Evolutionary conservation across 2,113 vertebrate species (phyloP).

Genomic region (Mystacornis crossleyi): DNA sequence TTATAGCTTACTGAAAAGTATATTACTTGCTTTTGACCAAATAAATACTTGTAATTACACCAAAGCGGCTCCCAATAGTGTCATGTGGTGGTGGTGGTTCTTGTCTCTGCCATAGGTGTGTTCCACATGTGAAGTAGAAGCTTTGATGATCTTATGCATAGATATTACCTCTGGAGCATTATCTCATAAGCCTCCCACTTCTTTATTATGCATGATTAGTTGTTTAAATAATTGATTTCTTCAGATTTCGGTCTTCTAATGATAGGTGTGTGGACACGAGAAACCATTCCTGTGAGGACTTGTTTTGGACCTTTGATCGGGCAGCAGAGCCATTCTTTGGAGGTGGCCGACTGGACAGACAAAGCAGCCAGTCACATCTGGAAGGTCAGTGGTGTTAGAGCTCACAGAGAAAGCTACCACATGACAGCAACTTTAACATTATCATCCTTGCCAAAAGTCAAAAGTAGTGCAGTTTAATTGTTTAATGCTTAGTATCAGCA

Average conservation of each 20-base stretch:
- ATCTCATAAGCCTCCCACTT: neutral
- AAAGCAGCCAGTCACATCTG: constrained; percentile 92
- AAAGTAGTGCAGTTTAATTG: neutral
- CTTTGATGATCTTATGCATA: constrained; percentile 49
- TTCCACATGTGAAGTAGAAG: constrained; percentile 45
- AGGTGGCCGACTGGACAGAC: constrained; percentile 92
- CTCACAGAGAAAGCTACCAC: neutral
- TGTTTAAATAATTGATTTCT: constrained; percentile 26
- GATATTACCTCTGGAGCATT: neutral
- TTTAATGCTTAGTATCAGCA: neutral
- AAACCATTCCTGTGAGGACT: constrained; percentile 89
- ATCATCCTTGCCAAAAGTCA: neutral
- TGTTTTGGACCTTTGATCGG: constrained; percentile 96
- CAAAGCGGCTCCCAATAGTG: constrained; percentile 9
- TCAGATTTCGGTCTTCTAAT: constrained; percentile 12
- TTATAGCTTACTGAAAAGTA: constrained; percentile 40
- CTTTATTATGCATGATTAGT: neutral
- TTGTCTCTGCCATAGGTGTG: constrained; percentile 59
- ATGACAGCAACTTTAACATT: neutral
- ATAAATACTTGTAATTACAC: neutral
- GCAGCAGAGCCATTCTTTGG: constrained; percentile 92
- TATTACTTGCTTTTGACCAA: constrained; percentile 46
- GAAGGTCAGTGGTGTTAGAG: constrained; percentile 83
- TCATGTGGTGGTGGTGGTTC: constrained; percentile 56
- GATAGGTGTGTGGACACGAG: constrained; percentile 90